phyloP scores from a whole-genome alignment of 2,113 vertebrate genomes.

The Pituophis catenifer region DNA sequence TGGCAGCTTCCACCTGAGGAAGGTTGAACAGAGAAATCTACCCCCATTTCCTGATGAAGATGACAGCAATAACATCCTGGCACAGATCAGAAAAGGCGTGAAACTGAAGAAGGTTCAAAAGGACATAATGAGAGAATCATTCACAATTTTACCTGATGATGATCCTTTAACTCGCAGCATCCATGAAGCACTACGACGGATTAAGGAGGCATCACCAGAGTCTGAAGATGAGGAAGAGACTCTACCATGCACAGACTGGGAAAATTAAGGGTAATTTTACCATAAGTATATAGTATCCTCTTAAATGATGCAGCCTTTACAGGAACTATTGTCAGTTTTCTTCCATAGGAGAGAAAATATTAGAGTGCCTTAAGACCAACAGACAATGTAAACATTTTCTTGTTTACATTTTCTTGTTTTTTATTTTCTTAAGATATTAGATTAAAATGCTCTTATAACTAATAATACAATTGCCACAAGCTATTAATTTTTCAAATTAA shows the following conservation, averaged over 20 bases:
- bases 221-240: conserved; percentile 95
- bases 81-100: conserved; percentile 95
- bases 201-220: conserved; percentile 97
- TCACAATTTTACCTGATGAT: conserved; percentile 78
- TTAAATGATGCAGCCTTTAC: neutral
- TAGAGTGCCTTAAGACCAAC: neutral
- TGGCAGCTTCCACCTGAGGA: conserved; percentile 93
- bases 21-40: conserved; percentile 91
- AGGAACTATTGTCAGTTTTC: conserved; percentile 14
- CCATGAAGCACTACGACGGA: conserved; percentile 92
- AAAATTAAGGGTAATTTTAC: conserved; percentile 75
- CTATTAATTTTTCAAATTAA: conserved; percentile 1
- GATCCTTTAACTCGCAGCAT: conserved; percentile 96
- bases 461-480: neutral
- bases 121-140: conserved; percentile 80
- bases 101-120: conserved; percentile 92
- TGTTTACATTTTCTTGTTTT: neutral
- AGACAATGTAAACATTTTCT: neutral
- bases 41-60: conserved; percentile 91
- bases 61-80: conserved; percentile 95
- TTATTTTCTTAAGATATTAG: neutral
- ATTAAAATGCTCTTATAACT: neutral
- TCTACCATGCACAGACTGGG: conserved; percentile 92
- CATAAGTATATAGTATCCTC: conserved; percentile 33
- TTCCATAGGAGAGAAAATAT: conserved; percentile 3